Percentiles rank a stretch among this genome's conserved stretches.
Evolutionary conservation across 2,888 invertebrate genomes (phyloP).

Genomic region (Pachliopta kotzebuea): DNA sequence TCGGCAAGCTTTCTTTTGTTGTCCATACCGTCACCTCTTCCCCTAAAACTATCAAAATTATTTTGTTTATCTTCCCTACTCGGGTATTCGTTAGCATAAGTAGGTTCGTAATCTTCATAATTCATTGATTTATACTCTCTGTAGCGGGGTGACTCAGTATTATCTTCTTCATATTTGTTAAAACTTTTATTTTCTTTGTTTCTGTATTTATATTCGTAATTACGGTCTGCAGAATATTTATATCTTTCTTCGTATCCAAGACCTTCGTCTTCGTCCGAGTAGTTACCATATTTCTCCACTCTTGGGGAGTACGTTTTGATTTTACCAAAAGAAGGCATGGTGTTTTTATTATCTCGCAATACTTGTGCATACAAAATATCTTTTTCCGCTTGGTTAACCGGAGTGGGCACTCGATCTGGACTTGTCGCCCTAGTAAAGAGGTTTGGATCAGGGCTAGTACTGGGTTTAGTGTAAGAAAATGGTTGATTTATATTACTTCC

Average conservation of each 20-base stretch:
- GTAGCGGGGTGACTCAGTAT: conserved; percentile 81
- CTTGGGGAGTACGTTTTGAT: conserved; percentile 70
- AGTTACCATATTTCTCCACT: conserved; percentile 74
- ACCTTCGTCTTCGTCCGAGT: conserved; percentile 90
- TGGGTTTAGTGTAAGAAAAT: conserved; percentile 88
- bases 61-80: conserved; percentile 53
- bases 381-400: conserved; percentile 74
- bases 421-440: conserved; percentile 67
- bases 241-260: conserved; percentile 85
- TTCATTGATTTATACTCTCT: conserved; percentile 79
- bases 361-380: conserved; percentile 90
- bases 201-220: conserved; percentile 72
- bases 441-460: conserved; percentile 76
- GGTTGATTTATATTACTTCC: conserved; percentile 88
- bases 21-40: conserved; percentile 85
- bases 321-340: conserved; percentile 51
- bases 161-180: conserved; percentile 63
- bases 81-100: conserved; percentile 68
- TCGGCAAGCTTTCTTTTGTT: conserved; percentile 77
- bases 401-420: conserved; percentile 68
- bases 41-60: conserved; percentile 73
- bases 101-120: conserved; percentile 74
- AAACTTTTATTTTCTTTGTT: conserved; percentile 70
- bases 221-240: conserved; percentile 55
- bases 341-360: conserved; percentile 69